Conservation (phyloP, 2,797 vertebrate species). For the Xenentodon cancila region DNA sequence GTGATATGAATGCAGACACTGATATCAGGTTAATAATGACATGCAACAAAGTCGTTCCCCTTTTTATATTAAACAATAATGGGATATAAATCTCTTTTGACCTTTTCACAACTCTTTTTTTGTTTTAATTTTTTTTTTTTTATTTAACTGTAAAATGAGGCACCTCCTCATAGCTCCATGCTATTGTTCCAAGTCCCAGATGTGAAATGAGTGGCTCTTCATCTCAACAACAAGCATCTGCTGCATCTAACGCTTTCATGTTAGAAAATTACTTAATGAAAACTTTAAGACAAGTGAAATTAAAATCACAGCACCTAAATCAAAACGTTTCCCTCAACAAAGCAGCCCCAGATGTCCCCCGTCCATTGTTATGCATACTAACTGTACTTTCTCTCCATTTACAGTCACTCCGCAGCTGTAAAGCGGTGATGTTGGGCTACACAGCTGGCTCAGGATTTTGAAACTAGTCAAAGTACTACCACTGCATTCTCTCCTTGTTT, state of each 20-base stretch:
- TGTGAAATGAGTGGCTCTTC: conserved; percentile 57
- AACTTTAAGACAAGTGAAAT: conserved; percentile 38
- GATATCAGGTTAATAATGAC: too few relatives aligned
- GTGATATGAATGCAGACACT: too few relatives aligned
- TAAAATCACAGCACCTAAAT: conserved; percentile 38
- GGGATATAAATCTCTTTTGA: too few relatives aligned
- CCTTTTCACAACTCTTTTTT: too few relatives aligned
- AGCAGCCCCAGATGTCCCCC: conserved; percentile 30
- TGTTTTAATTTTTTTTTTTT: too few relatives aligned
- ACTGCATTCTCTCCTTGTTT: conserved; percentile 43
- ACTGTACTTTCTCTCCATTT: conserved; percentile 7
- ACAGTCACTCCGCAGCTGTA: conserved; percentile 37
- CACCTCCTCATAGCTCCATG: too few relatives aligned
- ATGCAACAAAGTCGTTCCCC: too few relatives aligned
- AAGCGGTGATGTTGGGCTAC: conserved; percentile 8
- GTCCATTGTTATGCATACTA: conserved; percentile 27
- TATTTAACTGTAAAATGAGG: too few relatives aligned
- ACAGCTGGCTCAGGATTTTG: conserved; percentile 28
- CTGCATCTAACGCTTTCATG: conserved; percentile 44
- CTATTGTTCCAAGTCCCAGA: conserved; percentile 27
- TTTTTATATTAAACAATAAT: too few relatives aligned
- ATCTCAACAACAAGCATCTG: conserved; percentile 37
- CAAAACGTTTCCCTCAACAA: conserved; percentile 41
- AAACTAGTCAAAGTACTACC: conserved; percentile 22
- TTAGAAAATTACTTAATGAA: conserved; percentile 48